Percentiles rank a stretch among this genome's conserved stretches.
These are phyloP conservation scores for Digitonthophagus gazella DNA, from an alignment of 2,888 invertebrate genomes.

Conservation along the genomic window DNA sequence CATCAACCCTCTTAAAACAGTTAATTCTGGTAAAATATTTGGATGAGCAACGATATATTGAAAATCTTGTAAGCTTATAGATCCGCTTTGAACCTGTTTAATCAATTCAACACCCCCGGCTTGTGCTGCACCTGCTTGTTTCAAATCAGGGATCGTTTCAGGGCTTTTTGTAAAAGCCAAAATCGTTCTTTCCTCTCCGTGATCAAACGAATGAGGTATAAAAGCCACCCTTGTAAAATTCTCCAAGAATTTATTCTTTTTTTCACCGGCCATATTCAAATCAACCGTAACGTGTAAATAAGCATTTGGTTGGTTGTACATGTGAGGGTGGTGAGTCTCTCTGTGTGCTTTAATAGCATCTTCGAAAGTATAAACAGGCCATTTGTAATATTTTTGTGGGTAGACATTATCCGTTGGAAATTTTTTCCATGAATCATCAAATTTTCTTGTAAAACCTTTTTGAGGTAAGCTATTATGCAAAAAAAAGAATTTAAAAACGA, in stretches of 20 bases:
- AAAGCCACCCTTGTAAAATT: conserved; percentile 65
- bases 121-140: conserved; percentile 68
- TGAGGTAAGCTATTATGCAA: background rate
- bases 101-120: conserved; percentile 74
- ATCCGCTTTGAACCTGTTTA: conserved; percentile 75
- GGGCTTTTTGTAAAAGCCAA: conserved; percentile 73
- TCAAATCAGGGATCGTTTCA: conserved; percentile 59
- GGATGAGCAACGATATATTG: conserved; percentile 76
- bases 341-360: conserved; percentile 77
- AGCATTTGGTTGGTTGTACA: conserved; percentile 75
- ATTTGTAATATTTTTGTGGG: conserved; percentile 56
- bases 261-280: conserved; percentile 74
- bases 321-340: conserved; percentile 79
- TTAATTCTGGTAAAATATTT: conserved; percentile 73
- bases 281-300: conserved; percentile 70
- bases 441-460: conserved; percentile 52
- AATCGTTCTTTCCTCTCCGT: conserved; percentile 66
- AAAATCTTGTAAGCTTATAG: conserved; percentile 65
- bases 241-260: conserved; percentile 68
- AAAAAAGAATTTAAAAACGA: background rate
- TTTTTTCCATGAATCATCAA: conserved; percentile 59
- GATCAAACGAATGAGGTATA: conserved; percentile 69
- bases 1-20: conserved; percentile 73
- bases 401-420: conserved; percentile 66
- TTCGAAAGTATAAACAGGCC: conserved; percentile 63